A percentile compares a stretch with the other conserved stretches of the same genome.
phyloP scores from a whole-genome alignment of 2,797 vertebrate genomes.

The Sebastes flavidus region DNA sequence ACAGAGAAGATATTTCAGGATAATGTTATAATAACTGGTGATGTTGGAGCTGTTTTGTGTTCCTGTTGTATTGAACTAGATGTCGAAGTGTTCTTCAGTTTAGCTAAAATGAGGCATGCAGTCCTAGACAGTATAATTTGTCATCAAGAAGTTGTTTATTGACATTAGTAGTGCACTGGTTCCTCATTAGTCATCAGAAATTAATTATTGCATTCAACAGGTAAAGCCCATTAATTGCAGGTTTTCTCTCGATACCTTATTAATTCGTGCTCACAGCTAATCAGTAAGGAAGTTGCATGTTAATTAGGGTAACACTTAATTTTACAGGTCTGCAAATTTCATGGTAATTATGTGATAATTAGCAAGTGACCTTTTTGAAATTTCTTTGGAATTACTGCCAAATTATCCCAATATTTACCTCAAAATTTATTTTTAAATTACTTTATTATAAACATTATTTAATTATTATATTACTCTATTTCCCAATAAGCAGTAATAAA shows the following conservation, averaged over 20 bases:
- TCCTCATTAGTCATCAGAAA: slow-evolving; percentile 5
- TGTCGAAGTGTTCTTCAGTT: neutral
- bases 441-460: no score
- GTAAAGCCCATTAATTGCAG: neutral
- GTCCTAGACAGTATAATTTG: neutral
- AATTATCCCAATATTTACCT: no score
- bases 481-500: no score
- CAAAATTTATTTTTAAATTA: no score
- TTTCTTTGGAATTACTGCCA: no score
- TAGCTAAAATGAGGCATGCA: neutral
- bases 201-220: neutral
- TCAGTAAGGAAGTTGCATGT: neutral
- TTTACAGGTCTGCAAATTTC: rapidly evolving
- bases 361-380: no score
- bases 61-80: neutral
- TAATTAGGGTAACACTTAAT: neutral
- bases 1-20: neutral
- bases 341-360: no score
- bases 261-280: slow-evolving; percentile 12
- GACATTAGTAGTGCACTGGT: neutral
- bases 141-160: neutral
- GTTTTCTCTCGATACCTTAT: neutral
- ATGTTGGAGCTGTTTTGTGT: neutral
- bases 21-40: neutral
- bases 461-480: rapidly evolving